Percentiles rank a stretch among this genome's conserved stretches.
Conservation (phyloP, 2,797 vertebrate genomes). For the Pristis pectinata region DNA sequence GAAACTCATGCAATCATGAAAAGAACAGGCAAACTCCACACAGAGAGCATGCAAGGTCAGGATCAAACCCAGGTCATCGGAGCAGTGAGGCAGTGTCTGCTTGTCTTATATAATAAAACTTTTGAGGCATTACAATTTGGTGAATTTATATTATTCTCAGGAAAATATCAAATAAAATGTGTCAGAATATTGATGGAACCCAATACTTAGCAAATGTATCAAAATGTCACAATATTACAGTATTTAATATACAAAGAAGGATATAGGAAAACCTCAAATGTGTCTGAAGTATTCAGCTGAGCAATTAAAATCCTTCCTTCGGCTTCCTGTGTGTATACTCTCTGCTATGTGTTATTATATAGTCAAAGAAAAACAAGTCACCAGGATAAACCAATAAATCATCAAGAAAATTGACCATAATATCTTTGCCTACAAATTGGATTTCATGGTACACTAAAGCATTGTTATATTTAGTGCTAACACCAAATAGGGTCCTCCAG, state of each 20-base stretch:
- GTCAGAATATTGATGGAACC: neutral
- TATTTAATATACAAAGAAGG: neutral
- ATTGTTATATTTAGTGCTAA: no score
- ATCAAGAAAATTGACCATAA: neutral
- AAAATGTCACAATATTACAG: neutral
- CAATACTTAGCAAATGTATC: neutral
- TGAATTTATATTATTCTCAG: neutral
- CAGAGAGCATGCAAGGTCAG: no score
- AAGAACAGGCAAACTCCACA: no score
- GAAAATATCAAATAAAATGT: neutral
- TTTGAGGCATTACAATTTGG: neutral
- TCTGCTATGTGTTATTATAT: neutral
- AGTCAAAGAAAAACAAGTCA: neutral
- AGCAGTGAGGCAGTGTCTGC: no score
- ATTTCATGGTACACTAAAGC: no score
- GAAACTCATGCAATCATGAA: no score
- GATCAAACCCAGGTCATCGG: no score
- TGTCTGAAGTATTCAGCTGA: neutral
- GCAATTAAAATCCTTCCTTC: neutral
- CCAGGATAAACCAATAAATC: neutral
- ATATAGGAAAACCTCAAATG: neutral
- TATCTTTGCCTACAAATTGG: no score
- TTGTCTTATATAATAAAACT: no score
- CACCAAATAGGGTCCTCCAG: no score
- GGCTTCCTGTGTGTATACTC: neutral